phyloP scores from a whole-genome alignment of 2,113 vertebrate species.

The Camelus dromedarius region DNA sequence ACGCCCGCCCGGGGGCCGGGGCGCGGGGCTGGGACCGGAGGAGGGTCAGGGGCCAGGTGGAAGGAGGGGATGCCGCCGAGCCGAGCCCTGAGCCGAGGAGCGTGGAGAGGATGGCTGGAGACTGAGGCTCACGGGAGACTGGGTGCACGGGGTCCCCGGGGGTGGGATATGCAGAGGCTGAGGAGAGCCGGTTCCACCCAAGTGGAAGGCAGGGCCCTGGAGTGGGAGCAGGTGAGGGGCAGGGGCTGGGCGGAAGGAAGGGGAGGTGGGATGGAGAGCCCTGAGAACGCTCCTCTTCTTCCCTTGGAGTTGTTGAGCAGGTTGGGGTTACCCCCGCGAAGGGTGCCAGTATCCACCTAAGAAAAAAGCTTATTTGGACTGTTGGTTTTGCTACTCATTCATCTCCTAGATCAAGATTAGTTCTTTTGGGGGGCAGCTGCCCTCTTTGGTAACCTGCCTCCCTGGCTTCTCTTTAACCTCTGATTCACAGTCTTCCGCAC shows the following conservation, averaged over 20 bases:
- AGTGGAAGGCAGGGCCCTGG: neutral
- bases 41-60: neutral
- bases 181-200: neutral
- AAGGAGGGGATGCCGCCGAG: neutral
- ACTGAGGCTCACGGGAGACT: neutral
- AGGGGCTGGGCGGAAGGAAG: neutral
- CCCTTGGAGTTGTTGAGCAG: conserved; percentile 73
- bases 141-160: conserved; percentile 19
- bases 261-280: neutral
- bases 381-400: conserved; percentile 64
- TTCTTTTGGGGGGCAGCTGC: conserved; percentile 78
- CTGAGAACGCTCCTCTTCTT: conserved; percentile 11
- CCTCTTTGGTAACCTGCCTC: conserved; percentile 84
- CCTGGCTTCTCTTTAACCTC: conserved; percentile 74
- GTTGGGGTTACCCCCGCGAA: conserved; percentile 58
- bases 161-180: neutral
- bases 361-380: conserved; percentile 64
- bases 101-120: neutral
- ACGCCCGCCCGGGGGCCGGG: conserved; percentile 39
- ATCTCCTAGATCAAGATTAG: conserved; percentile 66
- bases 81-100: neutral
- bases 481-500: neutral
- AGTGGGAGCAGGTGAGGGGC: neutral
- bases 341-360: conserved; percentile 63
- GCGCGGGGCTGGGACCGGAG: neutral